Evolutionary conservation across 1,140 invertebrate genomes (phyloP), one percentile per base, ranked within the genome.

Genomic region (Atta texana): DNA sequence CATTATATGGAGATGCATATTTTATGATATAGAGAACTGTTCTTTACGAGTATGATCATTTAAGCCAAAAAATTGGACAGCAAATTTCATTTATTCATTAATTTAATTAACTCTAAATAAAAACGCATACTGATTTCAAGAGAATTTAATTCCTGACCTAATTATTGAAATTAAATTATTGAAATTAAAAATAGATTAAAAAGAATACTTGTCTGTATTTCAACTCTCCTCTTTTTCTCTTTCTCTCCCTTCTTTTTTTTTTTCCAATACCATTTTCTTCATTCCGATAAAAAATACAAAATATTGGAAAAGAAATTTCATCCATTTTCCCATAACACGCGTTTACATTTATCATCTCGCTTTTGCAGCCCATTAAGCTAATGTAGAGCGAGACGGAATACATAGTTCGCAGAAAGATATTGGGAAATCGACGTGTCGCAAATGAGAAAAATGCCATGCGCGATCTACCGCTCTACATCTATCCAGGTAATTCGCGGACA

Each of bases 381-480:
- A 75, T 44, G 39, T 59, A 59, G 24, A 39, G 31, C 51, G 71
- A 75, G 53, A 12, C 1, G 28, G 31, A 18, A 57, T 57, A 21
- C 31, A 3, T 8, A 74, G 31, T 74, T 57, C 31, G 31, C 71
- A 10, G 28, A 34, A 18, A 4, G 10, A 34, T 57, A 74, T 74
- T 18, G 53, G 5, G 10, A 55, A 59, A 75, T 75, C n/a, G 72
- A 75, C n/a, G n/a, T 18, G 18, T 12, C 21, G 74, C n/a, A 39
- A 39, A 31, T 44, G 55, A 24, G 34, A 76, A 44, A 76, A 76
- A 76, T 24, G n/a, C 21, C 34, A 39, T 21, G 31, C 55, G 18
- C 53, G 53, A 28, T 51, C 44, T 21, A 14, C 1, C 55, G 2
- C n/a, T 59, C 53, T 1, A n/a, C 53, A 7, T 21, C 31, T 39